Base-by-base conservation (phyloP, 1,140 invertebrate genomes). In the Pseudomyrmex flavicornis region DNA sequence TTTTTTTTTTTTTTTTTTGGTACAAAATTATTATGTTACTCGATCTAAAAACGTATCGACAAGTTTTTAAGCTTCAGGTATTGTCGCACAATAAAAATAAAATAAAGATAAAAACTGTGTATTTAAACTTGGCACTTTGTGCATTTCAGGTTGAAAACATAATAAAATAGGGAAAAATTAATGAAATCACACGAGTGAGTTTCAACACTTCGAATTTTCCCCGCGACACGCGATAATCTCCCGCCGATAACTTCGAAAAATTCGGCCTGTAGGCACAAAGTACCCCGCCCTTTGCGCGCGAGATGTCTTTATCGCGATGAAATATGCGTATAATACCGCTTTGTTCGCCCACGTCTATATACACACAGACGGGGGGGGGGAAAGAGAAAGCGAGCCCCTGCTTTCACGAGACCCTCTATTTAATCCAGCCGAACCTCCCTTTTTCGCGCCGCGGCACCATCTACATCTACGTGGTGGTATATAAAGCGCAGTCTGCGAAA, bases 301-400 rank as follows among this genome's bases (percentile, higher is more conserved):
- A 50, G 66, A 70, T 80, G 76, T 72, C 76, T 80, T 80, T 80
- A 80, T 80, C 76, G n/a, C 22, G 66, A 70, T 80, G 76, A 80
- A 72, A 80, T 80, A 80, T 80, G 54, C 46, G 66, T 80, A 80
- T 80, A 80, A 80, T 80, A 72, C 54, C 66, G 76, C 76, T 80
- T 80, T 80, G 76, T 80, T 50, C 76, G 66, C 66, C 44, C 66
- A 58, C 50, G 54, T 12, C n/a, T 44, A 80, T 80, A 54, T 59
- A 80, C 61, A 50, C n/a, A n/a, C 15, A 15, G 35, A 44, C 52
- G 52, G 20, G 65, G 65, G 15, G 17, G 26, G 52, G 5, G n/a
- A n/a, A 5, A 35, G 5, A 35, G 35, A 35, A 35, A 52, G 50
- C 10, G 50, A 52, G 50, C 20, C 22, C 22, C 66, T 70, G 76